Base-by-base conservation (phyloP, 2,888 invertebrate genomes). In the Phrixothrix hirtus region DNA sequence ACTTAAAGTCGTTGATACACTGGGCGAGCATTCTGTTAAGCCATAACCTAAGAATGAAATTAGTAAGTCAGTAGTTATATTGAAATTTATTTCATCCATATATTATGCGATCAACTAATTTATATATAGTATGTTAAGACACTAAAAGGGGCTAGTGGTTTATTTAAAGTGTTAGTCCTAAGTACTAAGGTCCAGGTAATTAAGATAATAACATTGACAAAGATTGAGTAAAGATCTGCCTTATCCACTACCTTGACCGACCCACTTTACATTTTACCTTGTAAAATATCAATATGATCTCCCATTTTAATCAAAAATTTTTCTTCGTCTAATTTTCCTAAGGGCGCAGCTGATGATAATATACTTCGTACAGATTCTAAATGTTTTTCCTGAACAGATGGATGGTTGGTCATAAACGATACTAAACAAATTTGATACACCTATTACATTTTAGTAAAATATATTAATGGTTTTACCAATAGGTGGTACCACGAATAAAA, bases 401-500 rank as follows among this genome's bases (percentile, higher is more conserved):
- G 81, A 69, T 84, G 79, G 50, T 84, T 81, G 1, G 82, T 81
- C 76, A 93, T 79, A 62, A 90, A 83, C 12, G 90, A 72, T 2
- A 84, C 86, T 86, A 75, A 3, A 85, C 79, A 0, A 1, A 7
- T 34, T 2, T 7, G 2, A 32, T 9, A 15, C n/a, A n/a, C n/a
- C n/a, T 15, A 30, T 14, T 38, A 2, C 5, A 38, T 1, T 9
- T 31, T 16, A 2, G 13, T 21, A 15, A 41, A 5, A 30, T 2
- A 9, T 17, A 25, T 14, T 2, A 41, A 10, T 9, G n/a, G 15
- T 2, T 81, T 80, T 72, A 86, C 86, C 82, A 46, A 94, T 82
- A 10, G 93, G 92, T 2, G 94, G 93, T 5, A 92, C 93, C 1
- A 87, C 71, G 60, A 87, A 87, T 2, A 91, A 71, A 29, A 85